Percentiles rank a stretch among this genome's conserved stretches.
Evolutionary conservation across 2,888 invertebrate genomes (phyloP).

Genomic region (Epicampocera succincta): DNA sequence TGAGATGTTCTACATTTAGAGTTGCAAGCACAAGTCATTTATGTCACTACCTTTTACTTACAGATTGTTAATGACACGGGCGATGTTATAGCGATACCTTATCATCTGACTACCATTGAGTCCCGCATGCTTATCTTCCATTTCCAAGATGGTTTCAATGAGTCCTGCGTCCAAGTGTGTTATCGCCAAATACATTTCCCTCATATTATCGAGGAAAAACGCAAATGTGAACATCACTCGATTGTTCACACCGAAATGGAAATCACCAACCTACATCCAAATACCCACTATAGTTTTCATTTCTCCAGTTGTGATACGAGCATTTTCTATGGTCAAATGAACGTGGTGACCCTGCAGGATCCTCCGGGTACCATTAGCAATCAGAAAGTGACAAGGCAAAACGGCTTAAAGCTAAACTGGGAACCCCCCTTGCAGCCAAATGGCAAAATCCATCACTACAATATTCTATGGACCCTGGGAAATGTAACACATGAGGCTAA

Average conservation of each 20-base stretch:
- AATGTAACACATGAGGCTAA: constrained; percentile 79
- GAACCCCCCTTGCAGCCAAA: constrained; percentile 80
- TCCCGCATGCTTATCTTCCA: constrained; percentile 78
- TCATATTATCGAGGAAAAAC: constrained; percentile 74
- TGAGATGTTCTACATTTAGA: constrained; percentile 70
- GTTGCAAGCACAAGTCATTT: too few species aligned
- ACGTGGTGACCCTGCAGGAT: constrained; percentile 79
- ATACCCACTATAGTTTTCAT: constrained; percentile 76
- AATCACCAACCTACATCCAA: constrained; percentile 76
- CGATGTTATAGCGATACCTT: constrained; percentile 76
- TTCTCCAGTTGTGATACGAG: constrained; percentile 78
- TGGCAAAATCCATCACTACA: constrained; percentile 80
- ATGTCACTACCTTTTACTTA: not conserved
- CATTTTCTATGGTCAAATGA: constrained; percentile 78
- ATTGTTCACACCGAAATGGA: constrained; percentile 76
- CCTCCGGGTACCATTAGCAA: constrained; percentile 81
- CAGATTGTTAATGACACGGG: constrained; percentile 80
- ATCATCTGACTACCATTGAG: constrained; percentile 77
- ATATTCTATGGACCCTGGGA: constrained; percentile 79
- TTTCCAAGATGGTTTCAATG: constrained; percentile 77
- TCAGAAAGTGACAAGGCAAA: constrained; percentile 76
- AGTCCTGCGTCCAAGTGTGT: constrained; percentile 78
- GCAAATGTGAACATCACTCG: constrained; percentile 75
- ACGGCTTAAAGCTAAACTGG: constrained; percentile 80
- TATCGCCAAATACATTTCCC: constrained; percentile 75